Base-by-base conservation (phyloP, 2,797 vertebrate genomes). In the Takifugu rubripes region DNA sequence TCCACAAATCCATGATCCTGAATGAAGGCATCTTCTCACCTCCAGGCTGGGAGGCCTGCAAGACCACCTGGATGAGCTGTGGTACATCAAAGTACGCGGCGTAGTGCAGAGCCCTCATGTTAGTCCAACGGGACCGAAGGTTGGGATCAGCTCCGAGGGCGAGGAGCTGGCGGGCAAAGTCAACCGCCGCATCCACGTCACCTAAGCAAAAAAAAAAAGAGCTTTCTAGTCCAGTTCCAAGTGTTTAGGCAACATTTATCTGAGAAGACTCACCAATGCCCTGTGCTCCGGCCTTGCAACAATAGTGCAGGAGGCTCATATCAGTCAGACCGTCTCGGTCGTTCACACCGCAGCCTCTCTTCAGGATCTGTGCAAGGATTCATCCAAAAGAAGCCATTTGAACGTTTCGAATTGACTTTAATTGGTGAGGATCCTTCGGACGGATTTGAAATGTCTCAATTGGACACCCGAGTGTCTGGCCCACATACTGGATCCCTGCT, bases 81-180 rank as follows among this genome's bases (percentile, higher is more conserved):
- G 97, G 95, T 59, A 99, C 96, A 46, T 99, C 97, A 24, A 99
- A 99, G 85, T 99, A 99, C 2, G 97, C 94, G 8, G 97, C 97
- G 8, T 98, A 99, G 83, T 99, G 97, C 83, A 99, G 87, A 31
- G 97, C 95, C 69, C 93, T 97, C 97, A 99, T 99, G 81, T 98
- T 97, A 25, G 97, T 99, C 97, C 97, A 99, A 36, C 95, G 95
- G 51, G 96, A 98, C 49, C 96, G 92, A 48, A 97, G 89, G 70
- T 91, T 94, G 1, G 91, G 91, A 33, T 98, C 94, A 0, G 96
- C 97, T 31, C 95, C 96, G 77, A 96, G 75, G 36, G 91, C 86
- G 25, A 99, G 90, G 5, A 99, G 93, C 49, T 93, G 93, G 0
- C 79, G 86, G 6, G 95, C 96, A 64, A 98, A 98, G 68, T 86